A percentile compares a stretch with the other conserved stretches of the same genome.
phyloP scores from a whole-genome alignment of 2,888 invertebrate genomes.

The Phania funesta region DNA sequence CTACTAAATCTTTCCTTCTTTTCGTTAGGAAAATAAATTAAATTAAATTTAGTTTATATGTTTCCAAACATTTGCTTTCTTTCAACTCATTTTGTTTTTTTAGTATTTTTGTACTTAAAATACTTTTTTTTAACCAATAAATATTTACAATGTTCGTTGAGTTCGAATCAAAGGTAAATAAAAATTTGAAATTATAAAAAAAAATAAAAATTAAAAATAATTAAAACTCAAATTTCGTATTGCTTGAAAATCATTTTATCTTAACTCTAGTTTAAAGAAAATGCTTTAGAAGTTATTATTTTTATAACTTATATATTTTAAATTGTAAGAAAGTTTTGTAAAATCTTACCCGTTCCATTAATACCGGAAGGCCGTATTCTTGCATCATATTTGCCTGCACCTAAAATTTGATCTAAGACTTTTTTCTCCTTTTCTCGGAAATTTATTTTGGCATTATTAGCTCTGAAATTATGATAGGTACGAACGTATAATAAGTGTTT shows the following conservation, averaged over 20 bases:
- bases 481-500: constrained; percentile 76
- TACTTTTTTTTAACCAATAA: constrained; percentile 15
- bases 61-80: not conserved
- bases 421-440: constrained; percentile 97
- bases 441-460: constrained; percentile 90
- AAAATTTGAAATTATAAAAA: constrained; percentile 1
- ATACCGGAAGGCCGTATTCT: constrained; percentile 95
- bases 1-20: not conserved
- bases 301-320: not conserved
- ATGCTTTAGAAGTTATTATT: not conserved
- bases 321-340: not conserved
- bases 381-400: constrained; percentile 94
- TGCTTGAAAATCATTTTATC: not conserved
- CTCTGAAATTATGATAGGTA: constrained; percentile 83
- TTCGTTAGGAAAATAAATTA: constrained; percentile 3
- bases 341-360: constrained; percentile 93
- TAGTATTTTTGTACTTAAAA: constrained; percentile 15
- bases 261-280: constrained; percentile 34
- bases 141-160: constrained; percentile 53
- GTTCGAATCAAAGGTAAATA: constrained; percentile 16
- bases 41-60: constrained; percentile 9
- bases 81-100: not conserved
- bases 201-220: constrained; percentile 8
- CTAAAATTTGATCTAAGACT: constrained; percentile 95
- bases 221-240: not conserved